Base-by-base conservation (phyloP, 2,797 vertebrate genomes). In the Choloepus didactylus region DNA sequence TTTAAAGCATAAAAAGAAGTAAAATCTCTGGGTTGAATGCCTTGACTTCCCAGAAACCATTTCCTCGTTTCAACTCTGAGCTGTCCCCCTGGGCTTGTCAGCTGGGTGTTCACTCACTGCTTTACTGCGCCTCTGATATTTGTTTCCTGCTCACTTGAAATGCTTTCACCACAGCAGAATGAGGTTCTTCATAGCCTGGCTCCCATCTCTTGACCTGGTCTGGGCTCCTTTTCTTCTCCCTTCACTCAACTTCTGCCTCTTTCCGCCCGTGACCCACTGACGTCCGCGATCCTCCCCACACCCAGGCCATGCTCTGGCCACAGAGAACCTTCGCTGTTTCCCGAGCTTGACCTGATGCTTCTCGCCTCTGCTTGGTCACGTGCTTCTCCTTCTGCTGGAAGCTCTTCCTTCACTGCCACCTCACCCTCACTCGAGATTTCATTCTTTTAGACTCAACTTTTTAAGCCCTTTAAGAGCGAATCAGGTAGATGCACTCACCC, bases 41-140 rank as follows among this genome's bases (percentile, higher is more conserved):
- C 72, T 29, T 75, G 70, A 75, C 88, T 97, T 95, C 95, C 96
- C 89, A 95, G 87, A 96, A 97, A 69, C 70, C 80, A 46, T 75
- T 95, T 96, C 94, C 89, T 96, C 69, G 92, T 97, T 95, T 91
- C 41, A 38, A 3, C 64, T 93, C 70, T 95, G 56, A 31, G 14
- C 31, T 44, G 44, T 77, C 76, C 86, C 69, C 21, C 15, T 60
- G 75, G 60, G 86, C 73, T 70, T 93, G 91, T 87, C 86, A 82
- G 83, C 66, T 59, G 89, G 67, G 73, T 80, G 64, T 88, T 89
- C 62, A 46, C 66, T 81, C 19, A 44, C 69, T 67, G 85, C 69
- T 60, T 81, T 59, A 62, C 83, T 9, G 29, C 82, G 29, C 82
- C 85, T 92, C 92, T 93, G 49, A 62, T 88, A 89, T 89, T 91